A percentile compares a stretch with the other conserved stretches of the same genome.
phyloP scores from a whole-genome alignment of 2,797 vertebrate genomes.

The Artibeus jamaicensis region DNA sequence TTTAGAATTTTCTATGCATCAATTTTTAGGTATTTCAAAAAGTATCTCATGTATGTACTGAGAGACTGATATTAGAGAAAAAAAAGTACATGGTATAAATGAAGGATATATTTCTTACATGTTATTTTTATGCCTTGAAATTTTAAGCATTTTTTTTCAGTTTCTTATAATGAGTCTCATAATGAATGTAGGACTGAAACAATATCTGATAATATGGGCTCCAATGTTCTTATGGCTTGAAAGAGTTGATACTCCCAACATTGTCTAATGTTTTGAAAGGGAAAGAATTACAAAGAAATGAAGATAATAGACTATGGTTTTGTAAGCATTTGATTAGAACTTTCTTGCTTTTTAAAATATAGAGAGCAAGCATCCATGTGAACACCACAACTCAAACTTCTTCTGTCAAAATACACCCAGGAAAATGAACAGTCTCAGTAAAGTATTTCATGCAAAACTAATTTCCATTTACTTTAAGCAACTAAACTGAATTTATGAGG shows the following conservation, averaged over 20 bases:
- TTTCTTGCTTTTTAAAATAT: not conserved
- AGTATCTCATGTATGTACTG: not conserved
- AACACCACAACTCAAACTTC: not conserved
- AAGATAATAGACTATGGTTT: not conserved
- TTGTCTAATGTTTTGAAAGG: not conserved
- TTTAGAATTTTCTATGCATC: not conserved
- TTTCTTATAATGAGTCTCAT: not conserved
- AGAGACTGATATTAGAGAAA: not conserved
- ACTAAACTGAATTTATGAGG: not conserved
- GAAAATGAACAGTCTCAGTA: not conserved
- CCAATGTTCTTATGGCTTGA: not conserved
- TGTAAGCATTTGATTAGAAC: not conserved
- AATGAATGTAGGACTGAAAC: not conserved
- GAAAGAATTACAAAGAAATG: not conserved
- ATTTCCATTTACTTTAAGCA: conserved; percentile 6
- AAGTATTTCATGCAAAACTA: not conserved
- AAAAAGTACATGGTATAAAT: not conserved
- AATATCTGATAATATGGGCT: not conserved
- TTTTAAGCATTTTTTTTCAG: not conserved
- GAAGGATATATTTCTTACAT: not conserved
- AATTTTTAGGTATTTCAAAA: not conserved
- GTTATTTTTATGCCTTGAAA: not conserved
- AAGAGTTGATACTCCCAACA: not conserved
- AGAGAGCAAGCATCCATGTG: not conserved
- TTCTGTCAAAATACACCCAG: not conserved